Conservation (phyloP, 2,797 vertebrate genomes). For the Myioborus melanocephalus region DNA sequence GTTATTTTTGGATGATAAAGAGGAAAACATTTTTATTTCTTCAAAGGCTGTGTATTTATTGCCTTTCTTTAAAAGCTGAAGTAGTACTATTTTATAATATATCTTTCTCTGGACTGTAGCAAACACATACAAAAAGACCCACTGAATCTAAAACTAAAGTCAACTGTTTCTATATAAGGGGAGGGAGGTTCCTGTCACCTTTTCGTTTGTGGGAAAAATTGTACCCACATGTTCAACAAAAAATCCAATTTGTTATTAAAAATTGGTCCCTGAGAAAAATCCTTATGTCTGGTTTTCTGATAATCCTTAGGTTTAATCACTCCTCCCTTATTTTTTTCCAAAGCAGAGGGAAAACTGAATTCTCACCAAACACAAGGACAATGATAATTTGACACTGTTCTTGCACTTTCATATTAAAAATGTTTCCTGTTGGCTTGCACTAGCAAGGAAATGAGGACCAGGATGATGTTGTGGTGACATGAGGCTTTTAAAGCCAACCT, state of each 20-base stretch:
- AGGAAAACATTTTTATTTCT: constrained; percentile 15
- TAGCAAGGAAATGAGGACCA: background rate
- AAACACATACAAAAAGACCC: background rate
- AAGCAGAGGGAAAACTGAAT: background rate
- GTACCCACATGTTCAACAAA: background rate
- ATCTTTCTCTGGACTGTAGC: background rate
- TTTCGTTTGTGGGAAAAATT: background rate
- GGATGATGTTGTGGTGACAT: background rate
- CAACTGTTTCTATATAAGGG: background rate
- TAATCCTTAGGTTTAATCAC: background rate
- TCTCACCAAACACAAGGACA: background rate
- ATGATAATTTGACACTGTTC: background rate
- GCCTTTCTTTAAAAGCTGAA: background rate
- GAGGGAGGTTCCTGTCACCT: background rate
- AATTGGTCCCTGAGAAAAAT: background rate
- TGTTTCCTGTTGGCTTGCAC: background rate
- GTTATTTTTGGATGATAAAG: constrained; percentile 4
- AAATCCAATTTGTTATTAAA: background rate
- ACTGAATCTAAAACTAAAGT: background rate
- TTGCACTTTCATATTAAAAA: background rate
- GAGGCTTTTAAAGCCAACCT: background rate
- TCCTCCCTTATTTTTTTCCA: background rate
- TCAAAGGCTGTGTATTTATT: background rate
- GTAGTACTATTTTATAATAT: background rate
- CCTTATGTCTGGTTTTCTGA: background rate